Evolutionary conservation across 1,140 invertebrate genomes (phyloP), one percentile per base, ranked within the genome.

Genomic region (Aradophagus sp.): DNA sequence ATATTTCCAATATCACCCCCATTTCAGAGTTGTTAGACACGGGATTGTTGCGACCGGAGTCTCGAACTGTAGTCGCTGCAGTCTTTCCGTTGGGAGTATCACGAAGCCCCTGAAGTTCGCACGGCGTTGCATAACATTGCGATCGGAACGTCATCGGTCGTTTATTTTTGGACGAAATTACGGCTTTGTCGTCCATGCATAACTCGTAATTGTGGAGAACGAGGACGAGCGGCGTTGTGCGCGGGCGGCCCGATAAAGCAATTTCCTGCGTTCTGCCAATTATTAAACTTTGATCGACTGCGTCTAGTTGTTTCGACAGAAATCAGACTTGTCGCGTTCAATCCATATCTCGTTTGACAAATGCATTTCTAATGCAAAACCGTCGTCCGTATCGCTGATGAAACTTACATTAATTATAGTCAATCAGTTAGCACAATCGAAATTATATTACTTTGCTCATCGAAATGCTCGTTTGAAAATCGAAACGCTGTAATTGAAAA

Each of bases 241-340:
- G 29, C 0, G 29, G 17, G 27, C 14, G 34, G 19, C 10, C 35
- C 27, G 52, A 56, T 42, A 44, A 35, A 56, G 52, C 39, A 56
- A 56, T 56, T 56, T 44, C 39, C 52, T 34, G 13, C 39, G 39
- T 44, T 44, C 38, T 15, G 35, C 39, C 52, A 56, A 56, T 56
- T 56, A 56, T 56, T 44, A 56, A 42, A 56, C 29, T 56, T 44
- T 56, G 52, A 42, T 56, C 35, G 39, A 42, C 27, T 56, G 27
- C 26, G 16, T 44, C 19, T 36, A 19, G 52, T 36, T 56, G 20
- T 36, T 27, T 55, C 50, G 19, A 35, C 32, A 35, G 39, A 45
- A 42, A 53, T 39, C 36, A 10, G 7, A 42, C 38, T 42, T 55
- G 29, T 36, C 17, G 7, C 15, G 19, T 13, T 10, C n/a, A 29